Base-by-base conservation (phyloP, 92 coral and sea anemone species). In the Parazoanthus swiftii region DNA sequence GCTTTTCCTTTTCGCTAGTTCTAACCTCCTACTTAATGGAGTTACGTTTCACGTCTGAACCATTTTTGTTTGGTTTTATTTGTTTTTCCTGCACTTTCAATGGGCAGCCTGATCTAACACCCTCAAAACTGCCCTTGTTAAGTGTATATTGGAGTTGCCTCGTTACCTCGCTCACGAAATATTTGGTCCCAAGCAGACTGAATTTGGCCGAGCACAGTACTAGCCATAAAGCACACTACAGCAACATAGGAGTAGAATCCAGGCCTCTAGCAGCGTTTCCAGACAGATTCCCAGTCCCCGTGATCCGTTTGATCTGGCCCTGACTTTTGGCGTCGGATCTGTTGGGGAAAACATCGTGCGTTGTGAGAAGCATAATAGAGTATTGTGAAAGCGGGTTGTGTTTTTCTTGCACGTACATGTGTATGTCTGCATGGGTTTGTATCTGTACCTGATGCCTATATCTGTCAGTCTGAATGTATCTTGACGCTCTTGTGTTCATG, bases 321-420 rank as follows among this genome's bases (percentile, higher is more conserved):
- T 70, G 39, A 68, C 86, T 72, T 83, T 83, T 48, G 86, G 66
- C 51, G 65, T 70, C 67, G 86, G 86, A 44, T 83, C 86, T 83
- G 63, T 39, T 26, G 38, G 15, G 68, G 54, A 26, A 43, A 48
- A 51, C 8, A 8, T 35, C 37, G 20, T 39, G 36, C 11, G 63
- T 23, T 6, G 59, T 54, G 37, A 51, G 59, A 63, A 46, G 43
- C 21, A 48, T 36, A 70, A 36, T 7, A 70, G 25, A 48, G 8
- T 21, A 14, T 70, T 70, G 23, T n/a, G 74, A 8, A 70, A 25
- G 74, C 10, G 35, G 74, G 74, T 54, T 3, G 25, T 10, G 36
- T n/a, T 29, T 70, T 1, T n/a, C 74, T 23, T 2, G 74, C 33
- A 46, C 8, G 51, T 10, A 46, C 51, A 10, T 46, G 8, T 1